A percentile compares a stretch with the other conserved stretches of the same genome.
These are phyloP conservation scores for Erynnis tages DNA, from an alignment of 2,888 invertebrate species.

Conservation along the genomic window DNA sequence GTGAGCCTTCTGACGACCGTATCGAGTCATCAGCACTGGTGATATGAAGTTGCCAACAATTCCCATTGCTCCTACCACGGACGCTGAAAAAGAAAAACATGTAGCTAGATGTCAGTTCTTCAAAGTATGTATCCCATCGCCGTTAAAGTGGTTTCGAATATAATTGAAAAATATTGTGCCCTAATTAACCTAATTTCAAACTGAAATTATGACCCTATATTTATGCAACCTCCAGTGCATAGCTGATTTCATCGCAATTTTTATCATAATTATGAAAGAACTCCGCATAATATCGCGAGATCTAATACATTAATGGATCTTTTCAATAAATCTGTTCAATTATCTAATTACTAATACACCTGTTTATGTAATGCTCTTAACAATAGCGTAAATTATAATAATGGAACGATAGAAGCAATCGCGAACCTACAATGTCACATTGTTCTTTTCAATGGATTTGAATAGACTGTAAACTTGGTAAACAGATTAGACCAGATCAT, in stretches of 20 bases:
- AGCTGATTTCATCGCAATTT: no score
- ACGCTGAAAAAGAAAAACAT: conserved; percentile 55
- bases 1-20: conserved; percentile 81
- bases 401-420: neutral
- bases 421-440: neutral
- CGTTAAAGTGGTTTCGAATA: no score
- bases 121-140: neutral
- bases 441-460: conserved; percentile 1
- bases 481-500: neutral
- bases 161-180: neutral
- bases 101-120: no score
- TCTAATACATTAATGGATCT: neutral
- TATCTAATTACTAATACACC: neutral
- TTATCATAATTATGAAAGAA: neutral
- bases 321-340: neutral
- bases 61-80: conserved; percentile 71
- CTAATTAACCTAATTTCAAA: no score
- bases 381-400: conserved; percentile 11
- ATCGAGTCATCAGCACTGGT: conserved; percentile 78
- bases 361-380: conserved; percentile 4
- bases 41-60: conserved; percentile 74
- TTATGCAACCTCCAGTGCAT: no score
- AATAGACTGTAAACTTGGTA: neutral
- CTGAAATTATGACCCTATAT: no score
- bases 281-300: neutral